Base-by-base conservation (phyloP, 2,113 vertebrate genomes). In the Nothoprocta perdicaria region DNA sequence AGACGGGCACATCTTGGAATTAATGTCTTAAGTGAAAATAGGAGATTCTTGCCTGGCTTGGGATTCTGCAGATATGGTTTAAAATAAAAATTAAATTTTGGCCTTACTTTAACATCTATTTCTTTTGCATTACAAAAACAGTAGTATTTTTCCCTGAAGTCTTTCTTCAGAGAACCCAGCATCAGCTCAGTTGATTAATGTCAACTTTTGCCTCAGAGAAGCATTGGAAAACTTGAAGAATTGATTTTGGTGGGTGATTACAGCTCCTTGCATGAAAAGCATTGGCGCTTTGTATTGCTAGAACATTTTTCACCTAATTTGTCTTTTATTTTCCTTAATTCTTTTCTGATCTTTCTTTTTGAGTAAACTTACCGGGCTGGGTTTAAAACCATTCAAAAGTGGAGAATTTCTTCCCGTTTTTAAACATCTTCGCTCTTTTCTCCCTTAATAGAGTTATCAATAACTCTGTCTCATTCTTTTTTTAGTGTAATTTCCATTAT, bases 401-500 rank as follows among this genome's bases (percentile, higher is more conserved):
- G 3, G 62, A 69, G 48, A 43, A 6, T 71, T 79, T 68, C n/a
- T 74, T 85, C 71, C 75, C n/a, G 33, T 95, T 89, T 93, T 52
- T 45, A 75, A 93, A 77, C 52, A 48, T 23, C 52, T 80, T 82
- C 46, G 52, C 6, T 7, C 57, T 43, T 55, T 38, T 72, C 33
- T 5, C 48, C 58, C 22, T 78, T n/a, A 13, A n/a, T 91, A 41
- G 35, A 75, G 75, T 94, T 97, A 96, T 80, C 87, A 66, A 66
- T 96, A 95, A 95, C 78, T 95, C 88, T 19, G 84, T 95, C 90
- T 96, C 65, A 17, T 95, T 78, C 88, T 86, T 95, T 95, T 95
- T 89, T 83, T 97, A 94, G 93, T 94, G 27, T 86, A 92, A 95
- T 97, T 97, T 96, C 77, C 78, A 96, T 98, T 97, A 84, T 97